Percentiles rank a stretch among this genome's conserved stretches.
These are phyloP conservation scores for Ianthella basta DNA, from an alignment of 37 sponge, comb jelly and placozoan species.

Conservation along the genomic window DNA sequence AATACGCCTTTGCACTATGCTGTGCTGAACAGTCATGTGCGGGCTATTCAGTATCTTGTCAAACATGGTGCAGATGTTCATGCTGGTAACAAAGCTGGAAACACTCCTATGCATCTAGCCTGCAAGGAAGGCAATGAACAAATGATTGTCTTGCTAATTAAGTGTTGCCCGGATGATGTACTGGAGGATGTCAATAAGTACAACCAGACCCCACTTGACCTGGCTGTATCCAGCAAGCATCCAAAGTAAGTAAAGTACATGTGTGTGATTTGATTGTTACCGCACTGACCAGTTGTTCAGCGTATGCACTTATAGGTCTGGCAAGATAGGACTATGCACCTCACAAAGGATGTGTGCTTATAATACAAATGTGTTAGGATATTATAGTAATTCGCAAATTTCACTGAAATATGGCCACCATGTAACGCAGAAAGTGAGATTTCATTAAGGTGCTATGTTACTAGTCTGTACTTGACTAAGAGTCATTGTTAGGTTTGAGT, in stretches of 20 bases:
- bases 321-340: too few species aligned
- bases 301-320: too few species aligned
- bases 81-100: slow-evolving; percentile 40
- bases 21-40: slow-evolving; percentile 31
- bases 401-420: too few species aligned
- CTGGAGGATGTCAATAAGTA: not conserved
- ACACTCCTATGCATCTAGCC: slow-evolving; percentile 57
- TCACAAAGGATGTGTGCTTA: too few species aligned
- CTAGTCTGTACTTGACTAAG: too few species aligned
- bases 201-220: not conserved
- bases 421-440: too few species aligned
- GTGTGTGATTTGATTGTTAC: not conserved
- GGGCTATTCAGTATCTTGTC: slow-evolving; percentile 45
- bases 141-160: not conserved
- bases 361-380: too few species aligned
- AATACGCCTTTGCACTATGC: slow-evolving; percentile 67
- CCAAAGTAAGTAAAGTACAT: not conserved
- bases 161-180: not conserved
- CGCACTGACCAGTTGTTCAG: too few species aligned
- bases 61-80: slow-evolving; percentile 32
- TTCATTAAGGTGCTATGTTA: too few species aligned
- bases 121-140: slow-evolving; percentile 45
- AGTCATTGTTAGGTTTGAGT: too few species aligned
- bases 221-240: not conserved
- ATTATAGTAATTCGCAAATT: too few species aligned